Conservation (phyloP, 37 sponge, comb jelly and placozoan genomes). For the Chondrilla cf. caribensis region DNA sequence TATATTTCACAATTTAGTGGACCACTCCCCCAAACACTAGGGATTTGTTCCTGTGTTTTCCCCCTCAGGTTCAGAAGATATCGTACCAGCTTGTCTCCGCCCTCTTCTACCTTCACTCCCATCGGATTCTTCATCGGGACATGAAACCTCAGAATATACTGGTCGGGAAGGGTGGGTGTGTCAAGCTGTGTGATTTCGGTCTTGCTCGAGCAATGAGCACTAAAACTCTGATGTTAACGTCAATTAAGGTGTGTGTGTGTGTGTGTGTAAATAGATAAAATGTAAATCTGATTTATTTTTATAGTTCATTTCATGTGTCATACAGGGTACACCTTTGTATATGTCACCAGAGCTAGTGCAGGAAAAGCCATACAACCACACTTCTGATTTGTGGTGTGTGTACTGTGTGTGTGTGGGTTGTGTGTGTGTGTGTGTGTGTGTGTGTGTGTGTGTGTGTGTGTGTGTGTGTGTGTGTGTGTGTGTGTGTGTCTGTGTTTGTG, state of each 20-base stretch:
- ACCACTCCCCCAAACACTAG: too few species aligned
- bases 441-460: too few species aligned
- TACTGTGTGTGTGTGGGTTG: too few species aligned
- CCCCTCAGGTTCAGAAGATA: constrained; percentile 71
- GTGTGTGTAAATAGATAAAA: constrained; percentile 10
- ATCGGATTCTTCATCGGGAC: constrained; percentile 91
- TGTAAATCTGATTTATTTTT: too few species aligned
- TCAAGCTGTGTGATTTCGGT: constrained; percentile 96
- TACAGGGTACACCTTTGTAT: constrained; percentile 90
- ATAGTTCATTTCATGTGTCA: too few species aligned
- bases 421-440: too few species aligned
- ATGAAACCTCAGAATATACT: constrained; percentile 99
- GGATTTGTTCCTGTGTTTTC: too few species aligned
- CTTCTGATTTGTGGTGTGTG: constrained; percentile 83
- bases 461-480: too few species aligned
- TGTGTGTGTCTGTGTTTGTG: too few species aligned
- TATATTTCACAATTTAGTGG: too few species aligned
- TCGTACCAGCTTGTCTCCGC: constrained; percentile 92
- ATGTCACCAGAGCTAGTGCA: constrained; percentile 97
- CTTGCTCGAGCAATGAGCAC: constrained; percentile 91
- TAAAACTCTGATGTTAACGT: constrained; percentile 86
- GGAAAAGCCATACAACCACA: constrained; percentile 93
- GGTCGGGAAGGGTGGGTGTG: constrained; percentile 72
- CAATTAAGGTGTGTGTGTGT: constrained; percentile 72
- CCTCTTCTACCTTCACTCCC: constrained; percentile 88